Evolutionary conservation across 2,888 invertebrate species (phyloP).

Genomic region (Syritta pipiens): DNA sequence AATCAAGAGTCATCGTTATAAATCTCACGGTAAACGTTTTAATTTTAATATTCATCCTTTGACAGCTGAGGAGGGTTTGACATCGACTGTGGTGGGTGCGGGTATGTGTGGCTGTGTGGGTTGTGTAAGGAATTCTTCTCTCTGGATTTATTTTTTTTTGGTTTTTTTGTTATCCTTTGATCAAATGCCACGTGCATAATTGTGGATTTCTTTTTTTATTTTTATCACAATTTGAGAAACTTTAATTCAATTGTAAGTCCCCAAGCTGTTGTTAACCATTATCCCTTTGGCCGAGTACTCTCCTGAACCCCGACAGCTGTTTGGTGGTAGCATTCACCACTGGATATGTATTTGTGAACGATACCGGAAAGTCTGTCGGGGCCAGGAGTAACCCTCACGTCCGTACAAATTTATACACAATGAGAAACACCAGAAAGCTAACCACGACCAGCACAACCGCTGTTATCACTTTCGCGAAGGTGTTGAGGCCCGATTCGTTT

Average conservation of each 20-base stretch:
- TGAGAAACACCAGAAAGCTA: constrained; percentile 86
- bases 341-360: constrained; percentile 76
- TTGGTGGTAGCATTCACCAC: constrained; percentile 71
- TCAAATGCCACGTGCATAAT: constrained; percentile 9
- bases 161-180: background rate
- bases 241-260: background rate
- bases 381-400: constrained; percentile 89
- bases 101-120: too few species aligned
- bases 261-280: constrained; percentile 73
- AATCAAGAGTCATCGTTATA: constrained; percentile 3
- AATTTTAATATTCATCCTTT: background rate
- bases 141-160: background rate
- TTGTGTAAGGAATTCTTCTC: background rate
- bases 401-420: constrained; percentile 86
- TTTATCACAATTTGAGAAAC: constrained; percentile 39
- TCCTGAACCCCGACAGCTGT: constrained; percentile 79
- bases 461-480: constrained; percentile 86
- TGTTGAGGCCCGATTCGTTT: constrained; percentile 84
- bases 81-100: too few species aligned
- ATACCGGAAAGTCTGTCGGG: constrained; percentile 80
- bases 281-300: constrained; percentile 75
- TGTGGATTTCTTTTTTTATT: constrained; percentile 1
- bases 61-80: constrained; percentile 7
- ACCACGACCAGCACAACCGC: constrained; percentile 85
- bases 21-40: background rate